phyloP scores from a whole-genome alignment of 2,888 invertebrate genomes.

The Erannis defoliaria region DNA sequence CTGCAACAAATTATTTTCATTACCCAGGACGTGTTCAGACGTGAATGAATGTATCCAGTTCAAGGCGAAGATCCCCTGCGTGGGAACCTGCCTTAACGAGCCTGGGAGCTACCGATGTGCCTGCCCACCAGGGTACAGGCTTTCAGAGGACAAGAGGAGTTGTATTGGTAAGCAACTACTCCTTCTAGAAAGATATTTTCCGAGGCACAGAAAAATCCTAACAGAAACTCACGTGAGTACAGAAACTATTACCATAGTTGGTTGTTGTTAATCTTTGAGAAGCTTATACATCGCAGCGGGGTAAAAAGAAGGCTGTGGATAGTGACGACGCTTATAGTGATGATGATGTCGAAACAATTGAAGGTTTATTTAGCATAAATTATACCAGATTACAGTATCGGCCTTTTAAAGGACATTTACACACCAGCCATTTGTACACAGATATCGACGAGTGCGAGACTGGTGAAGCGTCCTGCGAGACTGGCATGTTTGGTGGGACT shows the following conservation, averaged over 20 bases:
- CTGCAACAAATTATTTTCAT: background rate
- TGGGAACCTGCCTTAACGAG: slow-evolving; percentile 94
- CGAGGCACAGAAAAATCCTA: background rate
- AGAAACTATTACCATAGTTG: no score
- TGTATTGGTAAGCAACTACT: slow-evolving; percentile 90
- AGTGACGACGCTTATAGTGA: no score
- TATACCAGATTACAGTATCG: no score
- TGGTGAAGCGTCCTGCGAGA: slow-evolving; percentile 91
- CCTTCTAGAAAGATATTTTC: background rate
- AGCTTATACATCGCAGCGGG: no score
- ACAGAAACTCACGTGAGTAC: no score
- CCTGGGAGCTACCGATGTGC: slow-evolving; percentile 94
- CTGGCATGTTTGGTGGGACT: slow-evolving; percentile 83
- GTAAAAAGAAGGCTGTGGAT: no score
- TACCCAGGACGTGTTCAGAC: slow-evolving; percentile 89
- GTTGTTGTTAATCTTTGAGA: no score
- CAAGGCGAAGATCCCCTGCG: slow-evolving; percentile 90
- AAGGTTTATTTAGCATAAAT: no score
- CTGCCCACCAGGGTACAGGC: slow-evolving; percentile 93
- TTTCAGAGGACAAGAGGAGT: slow-evolving; percentile 91
- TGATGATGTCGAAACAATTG: no score
- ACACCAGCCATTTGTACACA: slow-evolving; percentile 39
- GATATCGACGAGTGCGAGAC: slow-evolving; percentile 93
- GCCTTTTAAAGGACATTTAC: no score
- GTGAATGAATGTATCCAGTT: slow-evolving; percentile 95